Conservation (phyloP, 1,140 invertebrate species). For the Bemisia tabaci region DNA sequence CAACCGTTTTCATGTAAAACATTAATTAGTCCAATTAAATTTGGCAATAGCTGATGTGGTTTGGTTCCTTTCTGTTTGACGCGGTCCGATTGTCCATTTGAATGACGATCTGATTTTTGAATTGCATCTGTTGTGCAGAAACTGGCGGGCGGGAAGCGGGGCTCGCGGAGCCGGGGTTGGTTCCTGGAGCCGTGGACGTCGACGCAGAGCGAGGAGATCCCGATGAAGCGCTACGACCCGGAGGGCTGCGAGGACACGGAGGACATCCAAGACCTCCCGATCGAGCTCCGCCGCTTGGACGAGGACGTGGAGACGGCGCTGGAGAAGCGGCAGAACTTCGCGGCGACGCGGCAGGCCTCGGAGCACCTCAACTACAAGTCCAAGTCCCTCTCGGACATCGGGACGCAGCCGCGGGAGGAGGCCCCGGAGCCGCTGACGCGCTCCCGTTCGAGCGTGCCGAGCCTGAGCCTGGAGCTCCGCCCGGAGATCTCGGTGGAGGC, state of each 20-base stretch:
- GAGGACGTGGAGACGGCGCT: slow-evolving; percentile 37
- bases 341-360: slow-evolving; percentile 33
- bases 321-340: slow-evolving; percentile 32
- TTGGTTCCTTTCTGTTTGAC: too few relatives aligned
- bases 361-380: slow-evolving; percentile 47
- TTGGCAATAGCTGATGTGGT: too few relatives aligned
- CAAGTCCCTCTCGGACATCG: slow-evolving; percentile 62
- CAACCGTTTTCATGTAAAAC: too few relatives aligned
- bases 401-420: not conserved
- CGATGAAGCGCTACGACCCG: slow-evolving; percentile 34
- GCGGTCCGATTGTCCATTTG: too few relatives aligned
- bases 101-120: too few relatives aligned
- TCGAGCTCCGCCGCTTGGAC: slow-evolving; percentile 74
- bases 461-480: slow-evolving; percentile 32
- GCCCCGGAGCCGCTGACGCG: slow-evolving; percentile 24
- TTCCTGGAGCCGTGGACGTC: slow-evolving; percentile 64
- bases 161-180: slow-evolving; percentile 44
- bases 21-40: too few relatives aligned
- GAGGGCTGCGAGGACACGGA: slow-evolving; percentile 44
- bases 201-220: slow-evolving; percentile 36
- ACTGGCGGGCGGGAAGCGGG: slow-evolving; percentile 53
- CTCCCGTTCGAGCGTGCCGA: slow-evolving; percentile 58
- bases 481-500: not conserved
- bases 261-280: slow-evolving; percentile 62
- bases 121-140: too few relatives aligned